Conservation (phyloP, 2,888 invertebrate species). For the Thymelicus acteon region DNA sequence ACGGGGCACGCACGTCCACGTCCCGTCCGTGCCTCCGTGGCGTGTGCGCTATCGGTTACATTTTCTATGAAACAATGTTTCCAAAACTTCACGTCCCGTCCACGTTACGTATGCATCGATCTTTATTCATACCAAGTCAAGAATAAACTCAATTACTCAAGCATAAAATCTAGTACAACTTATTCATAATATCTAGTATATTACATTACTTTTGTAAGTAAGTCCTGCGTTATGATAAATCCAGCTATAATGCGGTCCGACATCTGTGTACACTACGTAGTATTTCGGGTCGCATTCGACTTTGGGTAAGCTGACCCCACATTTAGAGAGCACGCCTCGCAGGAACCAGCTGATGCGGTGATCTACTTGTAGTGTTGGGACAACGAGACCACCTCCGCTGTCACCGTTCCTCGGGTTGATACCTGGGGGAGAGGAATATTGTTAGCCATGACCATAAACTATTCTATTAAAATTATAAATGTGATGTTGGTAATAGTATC, state of each 20-base stretch:
- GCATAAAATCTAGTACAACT: background rate
- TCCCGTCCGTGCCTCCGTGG: no score
- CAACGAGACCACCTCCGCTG: slow-evolving; percentile 86
- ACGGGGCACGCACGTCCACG: no score
- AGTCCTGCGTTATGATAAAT: slow-evolving; percentile 69
- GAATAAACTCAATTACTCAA: no score
- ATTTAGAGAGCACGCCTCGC: slow-evolving; percentile 74
- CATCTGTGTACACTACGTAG: slow-evolving; percentile 73
- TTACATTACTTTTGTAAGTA: slow-evolving; percentile 56
- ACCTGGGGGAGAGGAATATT: slow-evolving; percentile 53
- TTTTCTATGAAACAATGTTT: no score
- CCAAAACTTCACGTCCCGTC: no score
- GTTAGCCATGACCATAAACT: background rate
- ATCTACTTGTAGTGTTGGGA: slow-evolving; percentile 66
- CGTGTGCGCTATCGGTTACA: no score
- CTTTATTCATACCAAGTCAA: no score
- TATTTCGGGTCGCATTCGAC: slow-evolving; percentile 62
- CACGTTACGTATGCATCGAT: no score
- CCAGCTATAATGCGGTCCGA: slow-evolving; percentile 75
- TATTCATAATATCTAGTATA: background rate
- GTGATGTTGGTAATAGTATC: no score
- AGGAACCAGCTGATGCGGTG: slow-evolving; percentile 72
- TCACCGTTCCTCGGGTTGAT: slow-evolving; percentile 86
- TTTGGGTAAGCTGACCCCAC: slow-evolving; percentile 59
- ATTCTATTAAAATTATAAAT: no score